These are phyloP conservation scores for Saguinus imperator DNA, from an alignment of 2,113 vertebrate species.

Conservation along the genomic window DNA sequence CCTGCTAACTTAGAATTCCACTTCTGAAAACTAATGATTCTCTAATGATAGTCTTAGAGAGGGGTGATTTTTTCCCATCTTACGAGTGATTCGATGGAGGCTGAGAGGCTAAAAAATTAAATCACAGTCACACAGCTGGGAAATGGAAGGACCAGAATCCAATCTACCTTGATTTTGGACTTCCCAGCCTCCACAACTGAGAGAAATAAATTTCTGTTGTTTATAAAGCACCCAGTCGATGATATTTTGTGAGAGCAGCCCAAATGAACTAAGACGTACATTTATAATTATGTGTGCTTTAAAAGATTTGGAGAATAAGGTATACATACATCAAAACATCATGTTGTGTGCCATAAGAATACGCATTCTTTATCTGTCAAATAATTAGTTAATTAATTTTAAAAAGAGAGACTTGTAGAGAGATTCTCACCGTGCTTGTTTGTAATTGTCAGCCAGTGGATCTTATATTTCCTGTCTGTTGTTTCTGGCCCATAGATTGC, in stretches of 20 bases:
- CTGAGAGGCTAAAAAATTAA: background rate
- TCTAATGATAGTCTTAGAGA: background rate
- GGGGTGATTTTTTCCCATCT: background rate
- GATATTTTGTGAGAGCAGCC: background rate
- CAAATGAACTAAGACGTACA: background rate
- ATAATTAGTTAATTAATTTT: background rate
- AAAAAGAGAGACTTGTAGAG: background rate
- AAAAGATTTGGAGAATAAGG: background rate
- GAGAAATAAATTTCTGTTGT: background rate
- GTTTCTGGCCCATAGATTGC: background rate
- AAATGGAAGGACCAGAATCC: background rate
- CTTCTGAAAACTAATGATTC: background rate
- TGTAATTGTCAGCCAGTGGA: background rate
- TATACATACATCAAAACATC: background rate
- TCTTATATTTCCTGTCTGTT: background rate
- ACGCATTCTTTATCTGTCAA: background rate
- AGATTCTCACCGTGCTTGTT: background rate
- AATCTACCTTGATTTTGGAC: background rate
- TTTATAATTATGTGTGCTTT: background rate
- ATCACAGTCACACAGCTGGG: background rate
- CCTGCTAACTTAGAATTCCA: background rate
- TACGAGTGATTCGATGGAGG: background rate
- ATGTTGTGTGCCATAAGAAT: background rate
- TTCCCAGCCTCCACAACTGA: background rate
- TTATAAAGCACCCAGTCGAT: background rate